These are phyloP conservation scores for Leptobrachium ailaonicum DNA, from an alignment of 2,113 vertebrate genomes.

Conservation along the genomic window DNA sequence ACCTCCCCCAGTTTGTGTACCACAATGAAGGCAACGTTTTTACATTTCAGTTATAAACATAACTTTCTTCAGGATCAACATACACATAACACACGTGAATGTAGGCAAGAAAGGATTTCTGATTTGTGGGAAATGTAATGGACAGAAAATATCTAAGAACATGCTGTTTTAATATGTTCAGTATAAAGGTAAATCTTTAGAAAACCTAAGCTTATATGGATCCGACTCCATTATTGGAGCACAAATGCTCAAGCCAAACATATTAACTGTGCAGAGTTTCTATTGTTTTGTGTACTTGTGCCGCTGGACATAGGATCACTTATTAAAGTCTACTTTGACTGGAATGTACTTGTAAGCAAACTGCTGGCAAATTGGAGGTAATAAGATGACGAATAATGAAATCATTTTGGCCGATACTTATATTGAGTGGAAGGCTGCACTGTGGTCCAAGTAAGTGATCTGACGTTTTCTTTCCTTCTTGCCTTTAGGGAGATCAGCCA, in stretches of 20 bases:
- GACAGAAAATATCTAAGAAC: no score
- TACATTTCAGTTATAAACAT: no score
- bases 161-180: no score
- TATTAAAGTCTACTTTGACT: background rate
- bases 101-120: background rate
- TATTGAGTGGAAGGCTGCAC: background rate
- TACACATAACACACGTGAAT: no score
- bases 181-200: no score
- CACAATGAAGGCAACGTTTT: no score
- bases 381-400: conserved; percentile 2
- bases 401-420: background rate
- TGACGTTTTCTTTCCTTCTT: conserved; percentile 37
- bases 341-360: background rate
- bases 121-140: no score
- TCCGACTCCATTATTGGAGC: no score
- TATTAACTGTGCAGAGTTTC: background rate
- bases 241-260: no score
- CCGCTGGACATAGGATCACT: background rate
- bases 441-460: conserved; percentile 1
- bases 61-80: no score
- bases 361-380: conserved; percentile 10
- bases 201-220: no score
- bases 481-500: conserved; percentile 75
- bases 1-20: no score
- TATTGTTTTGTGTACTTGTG: background rate